phyloP scores from a whole-genome alignment of 2,797 vertebrate genomes.

The Coregonus suidteri region DNA sequence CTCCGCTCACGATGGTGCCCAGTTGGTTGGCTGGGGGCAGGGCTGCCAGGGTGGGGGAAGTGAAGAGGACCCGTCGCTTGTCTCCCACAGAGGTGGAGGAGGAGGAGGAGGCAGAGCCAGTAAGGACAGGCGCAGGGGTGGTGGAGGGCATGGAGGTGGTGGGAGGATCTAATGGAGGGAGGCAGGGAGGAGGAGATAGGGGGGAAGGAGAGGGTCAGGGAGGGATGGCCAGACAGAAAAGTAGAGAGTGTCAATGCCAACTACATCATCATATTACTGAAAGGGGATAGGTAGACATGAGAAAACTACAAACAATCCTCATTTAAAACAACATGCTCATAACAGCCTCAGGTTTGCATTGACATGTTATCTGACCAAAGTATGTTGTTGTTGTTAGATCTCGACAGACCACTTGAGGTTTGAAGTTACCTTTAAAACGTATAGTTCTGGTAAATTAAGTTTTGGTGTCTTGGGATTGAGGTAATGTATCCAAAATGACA shows the following conservation, averaged over 20 bases:
- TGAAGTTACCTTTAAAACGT: background rate
- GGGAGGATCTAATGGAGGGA: slow-evolving; percentile 98
- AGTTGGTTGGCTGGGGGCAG: slow-evolving; percentile 90
- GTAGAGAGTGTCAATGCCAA: slow-evolving; percentile 93
- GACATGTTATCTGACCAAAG: background rate
- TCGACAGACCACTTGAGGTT: too few species aligned
- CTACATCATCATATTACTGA: slow-evolving; percentile 80
- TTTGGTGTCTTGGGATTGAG: slow-evolving; percentile 6
- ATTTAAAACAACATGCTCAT: slow-evolving; percentile 36
- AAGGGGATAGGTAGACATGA: slow-evolving; percentile 53
- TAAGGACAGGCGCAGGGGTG: slow-evolving; percentile 89
- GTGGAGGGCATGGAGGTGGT: slow-evolving; percentile 88
- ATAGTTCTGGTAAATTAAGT: background rate
- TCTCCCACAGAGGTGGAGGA: slow-evolving; percentile 81
- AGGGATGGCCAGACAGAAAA: slow-evolving; percentile 90
- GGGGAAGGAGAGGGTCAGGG: background rate
- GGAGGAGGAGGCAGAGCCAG: slow-evolving; percentile 86
- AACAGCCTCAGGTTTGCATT: slow-evolving; percentile 45
- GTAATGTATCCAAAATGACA: background rate
- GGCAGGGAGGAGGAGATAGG: slow-evolving; percentile 74
- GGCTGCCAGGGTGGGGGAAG: slow-evolving; percentile 88
- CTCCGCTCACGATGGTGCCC: slow-evolving; percentile 91
- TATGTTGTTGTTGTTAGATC: background rate
- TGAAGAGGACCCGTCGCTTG: slow-evolving; percentile 82
- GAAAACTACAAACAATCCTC: slow-evolving; percentile 47